Evolutionary conservation across 2,888 invertebrate genomes (phyloP).

Genomic region (Dichetophora obliterata): DNA sequence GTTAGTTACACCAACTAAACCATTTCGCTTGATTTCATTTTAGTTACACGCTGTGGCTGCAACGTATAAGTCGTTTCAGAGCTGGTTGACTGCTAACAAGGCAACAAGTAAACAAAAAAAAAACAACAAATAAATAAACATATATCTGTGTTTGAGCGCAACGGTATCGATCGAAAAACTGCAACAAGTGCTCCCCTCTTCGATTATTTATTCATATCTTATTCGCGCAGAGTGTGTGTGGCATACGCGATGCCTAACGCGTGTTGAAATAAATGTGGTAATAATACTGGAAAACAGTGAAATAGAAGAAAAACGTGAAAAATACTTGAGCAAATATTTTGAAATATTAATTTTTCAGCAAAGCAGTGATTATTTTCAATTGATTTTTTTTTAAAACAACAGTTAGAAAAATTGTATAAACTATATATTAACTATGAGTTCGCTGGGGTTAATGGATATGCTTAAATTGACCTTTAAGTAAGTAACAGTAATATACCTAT

Average conservation of each 20-base stretch:
- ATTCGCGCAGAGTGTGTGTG: no score
- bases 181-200: no score
- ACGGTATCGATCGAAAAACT: no score
- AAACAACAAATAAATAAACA: no score
- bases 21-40: neutral
- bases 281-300: neutral
- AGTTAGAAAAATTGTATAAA: neutral
- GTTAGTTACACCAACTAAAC: no score
- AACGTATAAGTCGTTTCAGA: conserved; percentile 12
- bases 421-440: conserved; percentile 44
- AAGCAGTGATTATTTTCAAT: neutral
- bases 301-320: neutral
- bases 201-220: no score
- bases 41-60: conserved; percentile 17
- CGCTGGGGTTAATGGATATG: conserved; percentile 59
- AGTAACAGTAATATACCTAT: conserved; percentile 48
- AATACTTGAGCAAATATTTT: neutral
- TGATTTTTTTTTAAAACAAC: neutral
- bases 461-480: conserved; percentile 63
- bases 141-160: no score
- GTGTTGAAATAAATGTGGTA: neutral
- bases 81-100: neutral
- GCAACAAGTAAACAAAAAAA: no score
- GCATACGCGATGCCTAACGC: neutral
- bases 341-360: neutral